Conservation (phyloP, 2,888 invertebrate species). For the Iselma pallidipennis region DNA sequence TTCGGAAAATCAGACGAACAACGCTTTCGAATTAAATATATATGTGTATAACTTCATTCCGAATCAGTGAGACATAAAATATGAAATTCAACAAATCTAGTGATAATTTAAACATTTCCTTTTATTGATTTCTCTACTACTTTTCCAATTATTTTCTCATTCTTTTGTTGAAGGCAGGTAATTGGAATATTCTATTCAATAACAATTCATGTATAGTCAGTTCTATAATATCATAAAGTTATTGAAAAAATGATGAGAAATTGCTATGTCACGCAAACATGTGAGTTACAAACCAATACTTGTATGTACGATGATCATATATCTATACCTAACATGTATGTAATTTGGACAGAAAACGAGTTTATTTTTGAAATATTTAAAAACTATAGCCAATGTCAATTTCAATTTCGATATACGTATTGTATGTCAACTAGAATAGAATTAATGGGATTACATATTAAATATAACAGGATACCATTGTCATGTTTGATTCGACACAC, state of each 20-base stretch:
- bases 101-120: too few species aligned
- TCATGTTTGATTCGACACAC: not conserved
- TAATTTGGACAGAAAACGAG: too few species aligned
- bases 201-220: not conserved
- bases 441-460: not conserved
- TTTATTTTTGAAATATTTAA: not conserved
- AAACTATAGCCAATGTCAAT: not conserved
- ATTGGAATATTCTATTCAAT: not conserved
- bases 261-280: not conserved
- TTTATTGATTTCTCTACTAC: too few species aligned
- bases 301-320: not conserved
- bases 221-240: not conserved
- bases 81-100: too few species aligned
- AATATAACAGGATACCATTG: not conserved
- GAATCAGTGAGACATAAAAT: not conserved
- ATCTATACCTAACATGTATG: too few species aligned
- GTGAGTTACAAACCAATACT: not conserved
- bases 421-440: not conserved
- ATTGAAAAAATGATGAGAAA: not conserved
- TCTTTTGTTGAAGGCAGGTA: not conserved
- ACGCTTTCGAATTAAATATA: slow-evolving; percentile 18
- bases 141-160: not conserved
- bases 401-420: not conserved
- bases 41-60: slow-evolving; percentile 13
- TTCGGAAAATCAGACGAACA: slow-evolving; percentile 37